Evolutionary conservation across 2,797 vertebrate species (phyloP), one percentile per base, ranked within the genome.

Genomic region (Erpetoichthys calabaricus): DNA sequence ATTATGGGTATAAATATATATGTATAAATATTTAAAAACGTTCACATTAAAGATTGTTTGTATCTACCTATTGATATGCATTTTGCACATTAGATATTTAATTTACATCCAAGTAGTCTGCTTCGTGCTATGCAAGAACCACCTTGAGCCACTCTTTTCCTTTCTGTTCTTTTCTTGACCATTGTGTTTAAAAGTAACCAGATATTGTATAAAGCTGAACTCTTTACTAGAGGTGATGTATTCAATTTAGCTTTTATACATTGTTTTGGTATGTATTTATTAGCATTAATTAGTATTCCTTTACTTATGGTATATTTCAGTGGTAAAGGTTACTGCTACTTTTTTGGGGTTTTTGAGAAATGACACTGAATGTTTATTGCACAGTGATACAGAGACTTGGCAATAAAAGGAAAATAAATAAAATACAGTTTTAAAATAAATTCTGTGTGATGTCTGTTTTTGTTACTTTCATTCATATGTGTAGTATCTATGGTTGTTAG

Each of bases 61-160:
- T 83, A 83, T 83, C 77, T 88, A 88, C 78, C 68, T 89, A 89
- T 91, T 80, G 82, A 88, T 91, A 90, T 88, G 90, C 90, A 86
- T 89, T 95, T 94, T 92, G 88, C 89, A 94, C 90, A 95, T 84
- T 94, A 91, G 89, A 86, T 78, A 79, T 88, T 85, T 82, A 73
- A 87, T 89, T 90, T 83, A 88, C 84, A 85, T 92, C 78, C 71
- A 82, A 67, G 72, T 92, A 91, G 90, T 93, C 80, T 82, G 91
- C 91, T 91, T 97, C 75, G 86, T 94, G 93, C 95, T 95, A 94
- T 92, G 89, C 92, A 95, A 95, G 79, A 83, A 93, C 74, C 84
- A 89, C 89, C 88, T 86, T 84, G 72, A 88, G 86, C 81, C 84
- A 88, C 83, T 75, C 88, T 80, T n/a, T n/a, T n/a, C n/a, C n/a